Base-by-base conservation (phyloP, 2,888 invertebrate genomes). In the Melanostoma scalare region DNA sequence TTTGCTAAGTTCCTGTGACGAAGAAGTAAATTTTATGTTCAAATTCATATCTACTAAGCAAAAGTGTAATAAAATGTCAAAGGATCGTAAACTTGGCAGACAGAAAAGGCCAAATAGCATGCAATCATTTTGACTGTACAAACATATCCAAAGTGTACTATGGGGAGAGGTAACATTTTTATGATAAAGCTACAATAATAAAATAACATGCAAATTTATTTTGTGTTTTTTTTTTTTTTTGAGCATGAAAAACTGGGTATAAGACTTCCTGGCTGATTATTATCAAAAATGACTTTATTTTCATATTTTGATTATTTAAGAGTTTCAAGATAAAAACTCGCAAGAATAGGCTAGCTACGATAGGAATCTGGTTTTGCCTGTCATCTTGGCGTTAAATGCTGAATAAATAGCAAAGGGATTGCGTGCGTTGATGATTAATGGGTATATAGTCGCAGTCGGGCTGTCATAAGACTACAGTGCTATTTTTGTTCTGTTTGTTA, bases 11-110 rank as follows among this genome's bases (percentile, higher is more conserved):
- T 42, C 30, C 55, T 60, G 53, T 38, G 65, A 63, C 58, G 53
- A 58, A 68, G 55, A 67, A 71, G n/a, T 55, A 55, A 42, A 67
- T 56, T 60, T 77, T 61, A 71, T 77, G 63, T 52, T 52, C 52
- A 71, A 71, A 63, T 69, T n/a, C 48, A 58, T 69, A 68, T 69
- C 68, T 77, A 69, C 69, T 52, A 68, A 63, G 46, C 40, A 63
- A 81, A 52, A 67, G 72, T 73, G 77, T 77, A 72, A 77, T 82
- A 82, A 77, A 77, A 69, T 69, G 68, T 77, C 69, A 48, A 42
- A 55, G 73, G 61, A 69, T 82, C 77, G 38, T 82, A 82, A 82
- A 77, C 65, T 77, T 69, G 53, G 58, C 40, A 55, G 60, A 80
- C 68, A 63, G 35, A 67, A 82, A 77, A 73, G 69, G 63, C 82